Percentiles rank a stretch among this genome's conserved stretches.
phyloP scores from a whole-genome alignment of 2,113 vertebrate genomes.

The Lophius piscatorius region DNA sequence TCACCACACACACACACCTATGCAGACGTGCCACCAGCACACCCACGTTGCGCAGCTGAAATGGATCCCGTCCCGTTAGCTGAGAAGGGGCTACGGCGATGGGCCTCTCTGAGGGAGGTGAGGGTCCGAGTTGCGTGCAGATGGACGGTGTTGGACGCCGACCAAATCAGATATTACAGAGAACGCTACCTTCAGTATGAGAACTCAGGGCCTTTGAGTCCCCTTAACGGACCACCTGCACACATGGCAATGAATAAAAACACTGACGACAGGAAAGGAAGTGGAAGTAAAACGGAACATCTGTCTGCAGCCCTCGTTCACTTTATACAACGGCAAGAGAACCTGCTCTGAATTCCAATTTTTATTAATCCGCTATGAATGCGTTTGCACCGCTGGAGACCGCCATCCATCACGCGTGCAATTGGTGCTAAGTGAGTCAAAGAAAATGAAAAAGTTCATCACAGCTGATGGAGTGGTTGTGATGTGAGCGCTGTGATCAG shows the following conservation, averaged over 20 bases:
- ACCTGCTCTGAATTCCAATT: background rate
- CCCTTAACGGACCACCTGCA: constrained; percentile 53
- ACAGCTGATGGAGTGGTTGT: no score
- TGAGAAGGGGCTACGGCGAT: constrained; percentile 22
- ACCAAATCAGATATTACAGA: constrained; percentile 71
- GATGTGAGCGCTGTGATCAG: no score
- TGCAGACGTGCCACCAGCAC: background rate
- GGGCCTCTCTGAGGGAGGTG: constrained; percentile 34
- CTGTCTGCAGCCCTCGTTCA: background rate
- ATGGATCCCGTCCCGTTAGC: constrained; percentile 64
- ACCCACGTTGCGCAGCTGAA: constrained; percentile 29
- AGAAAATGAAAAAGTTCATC: no score
- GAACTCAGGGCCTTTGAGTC: constrained; percentile 24
- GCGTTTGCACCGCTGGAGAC: no score
- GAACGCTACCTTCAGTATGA: constrained; percentile 60
- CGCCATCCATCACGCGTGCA: no score
- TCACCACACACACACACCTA: background rate
- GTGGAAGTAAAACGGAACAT: constrained; percentile 24
- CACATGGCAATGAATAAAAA: constrained; percentile 22
- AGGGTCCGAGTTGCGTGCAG: constrained; percentile 15
- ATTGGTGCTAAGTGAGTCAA: no score
- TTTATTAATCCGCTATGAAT: no score
- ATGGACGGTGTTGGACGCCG: constrained; percentile 25
- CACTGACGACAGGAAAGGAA: constrained; percentile 24
- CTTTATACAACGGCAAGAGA: background rate